A percentile compares a stretch with the other conserved stretches of the same genome.
These are phyloP conservation scores for Drosophila truncata DNA, from an alignment of 1,140 invertebrate species.

Conservation along the genomic window DNA sequence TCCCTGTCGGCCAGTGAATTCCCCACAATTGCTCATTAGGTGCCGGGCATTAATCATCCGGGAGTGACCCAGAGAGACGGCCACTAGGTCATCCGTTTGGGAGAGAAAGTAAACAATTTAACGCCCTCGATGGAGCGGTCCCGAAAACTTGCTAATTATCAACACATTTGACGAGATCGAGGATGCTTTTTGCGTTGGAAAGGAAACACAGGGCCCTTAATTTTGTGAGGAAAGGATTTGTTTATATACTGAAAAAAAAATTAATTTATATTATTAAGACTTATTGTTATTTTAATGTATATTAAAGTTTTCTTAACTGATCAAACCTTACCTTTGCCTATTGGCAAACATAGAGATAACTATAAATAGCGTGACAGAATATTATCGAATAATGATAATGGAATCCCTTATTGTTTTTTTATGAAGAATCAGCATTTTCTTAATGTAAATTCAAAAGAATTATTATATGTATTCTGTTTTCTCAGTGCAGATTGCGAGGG, in stretches of 20 bases:
- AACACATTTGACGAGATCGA: slow-evolving; percentile 66
- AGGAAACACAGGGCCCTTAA: slow-evolving; percentile 5
- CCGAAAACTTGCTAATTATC: slow-evolving; percentile 73
- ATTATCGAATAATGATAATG: background rate
- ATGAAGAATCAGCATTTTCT: background rate
- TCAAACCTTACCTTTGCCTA: background rate
- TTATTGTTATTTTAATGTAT: background rate
- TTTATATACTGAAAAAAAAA: background rate
- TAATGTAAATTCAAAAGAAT: background rate
- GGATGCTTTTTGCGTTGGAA: slow-evolving; percentile 7
- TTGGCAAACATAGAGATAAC: background rate
- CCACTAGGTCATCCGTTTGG: slow-evolving; percentile 54
- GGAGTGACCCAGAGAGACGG: slow-evolving; percentile 64
- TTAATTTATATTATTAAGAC: background rate
- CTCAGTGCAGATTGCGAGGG: background rate
- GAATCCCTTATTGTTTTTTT: background rate
- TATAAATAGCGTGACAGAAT: background rate
- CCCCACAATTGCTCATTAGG: slow-evolving; percentile 76
- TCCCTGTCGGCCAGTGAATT: slow-evolving; percentile 31
- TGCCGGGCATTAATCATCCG: slow-evolving; percentile 70
- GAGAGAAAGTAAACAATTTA: slow-evolving; percentile 57
- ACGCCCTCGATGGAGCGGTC: slow-evolving; percentile 37
- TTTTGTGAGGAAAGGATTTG: slow-evolving; percentile 12
- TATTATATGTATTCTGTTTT: slow-evolving; percentile 8
- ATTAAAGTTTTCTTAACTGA: background rate